phyloP scores from a whole-genome alignment of 2,888 invertebrate species.

The Athalia cordata region DNA sequence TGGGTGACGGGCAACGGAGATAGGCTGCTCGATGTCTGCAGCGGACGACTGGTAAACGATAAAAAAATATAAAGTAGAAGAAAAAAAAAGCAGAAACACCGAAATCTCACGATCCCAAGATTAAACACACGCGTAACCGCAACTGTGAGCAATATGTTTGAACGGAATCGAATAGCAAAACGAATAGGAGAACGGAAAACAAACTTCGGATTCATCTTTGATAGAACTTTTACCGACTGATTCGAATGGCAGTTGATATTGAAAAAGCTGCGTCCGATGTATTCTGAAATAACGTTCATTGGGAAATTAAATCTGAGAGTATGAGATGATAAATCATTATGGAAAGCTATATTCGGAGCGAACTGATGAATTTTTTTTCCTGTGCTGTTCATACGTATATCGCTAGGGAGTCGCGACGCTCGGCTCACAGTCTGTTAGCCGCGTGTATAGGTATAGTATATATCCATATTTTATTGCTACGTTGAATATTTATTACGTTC shows the following conservation, averaged over 20 bases:
- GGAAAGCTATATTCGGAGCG: too few relatives aligned
- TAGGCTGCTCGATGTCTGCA: slow-evolving; percentile 21
- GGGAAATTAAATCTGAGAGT: slow-evolving; percentile 23
- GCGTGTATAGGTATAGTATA: neutral
- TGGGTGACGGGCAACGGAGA: slow-evolving; percentile 3
- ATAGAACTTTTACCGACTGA: too few relatives aligned
- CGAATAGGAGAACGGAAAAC: neutral
- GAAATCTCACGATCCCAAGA: slow-evolving; percentile 15
- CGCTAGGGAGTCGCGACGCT: slow-evolving; percentile 30
- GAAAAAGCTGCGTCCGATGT: neutral
- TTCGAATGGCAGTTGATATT: too few relatives aligned
- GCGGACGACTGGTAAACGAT: slow-evolving; percentile 21
- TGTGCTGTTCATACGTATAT: neutral
- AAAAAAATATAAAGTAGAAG: neutral
- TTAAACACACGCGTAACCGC: neutral
- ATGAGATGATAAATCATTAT: slow-evolving; percentile 17
- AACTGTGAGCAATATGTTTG: neutral
- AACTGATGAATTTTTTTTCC: too few relatives aligned
- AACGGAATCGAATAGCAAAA: neutral
- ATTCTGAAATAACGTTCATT: slow-evolving; percentile 30
- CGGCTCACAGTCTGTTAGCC: slow-evolving; percentile 28
- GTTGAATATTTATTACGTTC: slow-evolving; percentile 30
- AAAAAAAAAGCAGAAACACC: slow-evolving; percentile 1
- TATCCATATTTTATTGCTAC: slow-evolving; percentile 29
- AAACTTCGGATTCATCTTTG: neutral